Conservation (phyloP, 2,797 vertebrate genomes). For the Peromyscus eremicus region DNA sequence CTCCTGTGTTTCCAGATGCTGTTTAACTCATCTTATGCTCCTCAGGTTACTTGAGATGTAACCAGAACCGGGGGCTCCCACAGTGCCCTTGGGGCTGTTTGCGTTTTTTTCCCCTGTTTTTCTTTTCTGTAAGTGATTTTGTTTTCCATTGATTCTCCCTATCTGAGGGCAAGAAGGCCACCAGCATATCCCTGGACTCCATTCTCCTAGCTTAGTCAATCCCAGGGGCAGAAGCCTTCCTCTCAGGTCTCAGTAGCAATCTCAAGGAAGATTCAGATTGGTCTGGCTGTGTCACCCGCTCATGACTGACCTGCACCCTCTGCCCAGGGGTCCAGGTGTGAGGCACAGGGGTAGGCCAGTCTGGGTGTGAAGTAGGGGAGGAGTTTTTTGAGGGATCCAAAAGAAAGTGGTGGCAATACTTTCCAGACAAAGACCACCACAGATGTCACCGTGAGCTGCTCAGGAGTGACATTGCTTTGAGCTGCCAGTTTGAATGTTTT, state of each 20-base stretch:
- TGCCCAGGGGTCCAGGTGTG: background rate
- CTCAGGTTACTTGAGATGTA: background rate
- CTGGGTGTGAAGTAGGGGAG: background rate
- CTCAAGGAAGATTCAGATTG: background rate
- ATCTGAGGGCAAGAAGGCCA: background rate
- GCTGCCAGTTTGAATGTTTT: slow-evolving; percentile 38
- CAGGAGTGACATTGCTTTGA: background rate
- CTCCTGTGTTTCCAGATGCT: background rate
- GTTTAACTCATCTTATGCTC: background rate
- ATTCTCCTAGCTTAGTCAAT: background rate
- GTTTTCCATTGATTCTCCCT: background rate
- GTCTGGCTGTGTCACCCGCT: background rate
- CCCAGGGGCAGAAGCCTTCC: background rate
- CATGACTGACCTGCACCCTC: background rate
- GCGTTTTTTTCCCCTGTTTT: too few species aligned
- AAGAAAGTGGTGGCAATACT: background rate
- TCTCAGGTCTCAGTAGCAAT: background rate
- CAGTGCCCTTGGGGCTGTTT: background rate
- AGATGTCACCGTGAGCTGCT: background rate
- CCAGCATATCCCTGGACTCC: background rate
- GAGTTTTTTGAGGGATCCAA: background rate
- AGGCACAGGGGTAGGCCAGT: background rate
- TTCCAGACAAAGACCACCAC: background rate
- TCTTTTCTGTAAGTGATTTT: background rate
- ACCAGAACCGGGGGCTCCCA: background rate